These are phyloP conservation scores for Neotoxoptera formosana DNA, from an alignment of 1,140 invertebrate species.

Conservation along the genomic window DNA sequence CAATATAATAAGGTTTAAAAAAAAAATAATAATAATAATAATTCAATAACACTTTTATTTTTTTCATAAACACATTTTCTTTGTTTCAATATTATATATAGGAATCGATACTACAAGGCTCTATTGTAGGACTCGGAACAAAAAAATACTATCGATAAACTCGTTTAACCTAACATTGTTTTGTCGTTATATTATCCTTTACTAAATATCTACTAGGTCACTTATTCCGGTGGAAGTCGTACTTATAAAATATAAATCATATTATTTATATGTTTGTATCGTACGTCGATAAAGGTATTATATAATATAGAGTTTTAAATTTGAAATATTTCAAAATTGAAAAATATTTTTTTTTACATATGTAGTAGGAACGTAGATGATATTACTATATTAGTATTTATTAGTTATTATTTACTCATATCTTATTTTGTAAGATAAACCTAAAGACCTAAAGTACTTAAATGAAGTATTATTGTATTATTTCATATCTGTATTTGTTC, in stretches of 20 bases:
- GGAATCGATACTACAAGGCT: background rate
- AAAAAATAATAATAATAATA: background rate
- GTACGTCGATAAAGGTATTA: background rate
- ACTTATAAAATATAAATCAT: background rate
- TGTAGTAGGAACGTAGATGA: no score
- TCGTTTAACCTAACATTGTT: background rate
- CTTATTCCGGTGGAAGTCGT: background rate
- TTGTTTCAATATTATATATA: background rate
- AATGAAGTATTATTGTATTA: no score
- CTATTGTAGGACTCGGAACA: background rate
- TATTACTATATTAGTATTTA: no score
- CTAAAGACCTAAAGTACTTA: no score
- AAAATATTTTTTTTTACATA: no score
- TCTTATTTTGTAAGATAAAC: no score
- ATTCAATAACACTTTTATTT: conserved; percentile 13
- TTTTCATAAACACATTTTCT: background rate
- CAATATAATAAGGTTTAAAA: background rate
- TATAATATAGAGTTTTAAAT: no score
- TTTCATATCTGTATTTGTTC: no score
- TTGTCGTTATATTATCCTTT: background rate
- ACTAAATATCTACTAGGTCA: background rate
- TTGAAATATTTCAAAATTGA: no score
- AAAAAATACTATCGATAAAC: background rate
- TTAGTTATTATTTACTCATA: no score
- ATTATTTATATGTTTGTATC: background rate